phyloP scores from a whole-genome alignment of 2,888 invertebrate genomes.

The Cataglyphis rosenhaueri region DNA sequence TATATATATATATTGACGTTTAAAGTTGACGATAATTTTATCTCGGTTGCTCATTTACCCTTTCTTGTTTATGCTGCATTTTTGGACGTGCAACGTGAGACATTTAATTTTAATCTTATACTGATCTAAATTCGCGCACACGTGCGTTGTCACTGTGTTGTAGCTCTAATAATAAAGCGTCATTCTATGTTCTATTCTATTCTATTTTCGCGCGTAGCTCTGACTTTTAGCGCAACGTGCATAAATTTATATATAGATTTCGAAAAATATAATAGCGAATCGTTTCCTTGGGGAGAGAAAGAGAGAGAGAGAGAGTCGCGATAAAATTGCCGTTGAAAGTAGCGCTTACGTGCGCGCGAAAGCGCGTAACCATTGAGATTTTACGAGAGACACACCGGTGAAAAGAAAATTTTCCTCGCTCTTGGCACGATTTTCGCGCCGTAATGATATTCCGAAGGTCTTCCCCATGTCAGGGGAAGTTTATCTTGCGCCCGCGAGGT shows the following conservation, averaged over 20 bases:
- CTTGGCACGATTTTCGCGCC: conserved; percentile 33
- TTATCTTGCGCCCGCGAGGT: conserved; percentile 16
- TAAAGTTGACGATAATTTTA: conserved; percentile 1
- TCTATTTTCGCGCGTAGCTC: conserved; percentile 30
- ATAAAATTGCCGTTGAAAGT: conserved; percentile 34
- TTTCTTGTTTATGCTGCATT: not conserved
- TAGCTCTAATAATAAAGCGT: conserved; percentile 41
- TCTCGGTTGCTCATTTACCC: not conserved
- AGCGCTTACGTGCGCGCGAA: conserved; percentile 17
- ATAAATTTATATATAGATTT: conserved; percentile 40
- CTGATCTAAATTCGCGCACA: conserved; percentile 2
- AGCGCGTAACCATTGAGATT: conserved; percentile 32
- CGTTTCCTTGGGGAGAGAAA: not conserved
- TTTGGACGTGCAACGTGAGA: conserved; percentile 5
- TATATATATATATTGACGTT: not conserved
- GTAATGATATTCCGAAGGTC: conserved; percentile 36
- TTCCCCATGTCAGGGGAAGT: conserved; percentile 12
- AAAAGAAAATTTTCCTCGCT: conserved; percentile 22
- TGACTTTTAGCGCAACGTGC: conserved; percentile 31
- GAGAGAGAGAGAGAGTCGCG: not conserved
- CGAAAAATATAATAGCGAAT: not conserved
- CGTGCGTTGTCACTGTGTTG: not conserved
- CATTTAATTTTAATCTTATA: conserved; percentile 5
- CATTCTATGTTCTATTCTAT: conserved; percentile 36
- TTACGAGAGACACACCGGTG: conserved; percentile 10